phyloP scores from a whole-genome alignment of 2,113 vertebrate genomes.

The Budorcas taxicolor region DNA sequence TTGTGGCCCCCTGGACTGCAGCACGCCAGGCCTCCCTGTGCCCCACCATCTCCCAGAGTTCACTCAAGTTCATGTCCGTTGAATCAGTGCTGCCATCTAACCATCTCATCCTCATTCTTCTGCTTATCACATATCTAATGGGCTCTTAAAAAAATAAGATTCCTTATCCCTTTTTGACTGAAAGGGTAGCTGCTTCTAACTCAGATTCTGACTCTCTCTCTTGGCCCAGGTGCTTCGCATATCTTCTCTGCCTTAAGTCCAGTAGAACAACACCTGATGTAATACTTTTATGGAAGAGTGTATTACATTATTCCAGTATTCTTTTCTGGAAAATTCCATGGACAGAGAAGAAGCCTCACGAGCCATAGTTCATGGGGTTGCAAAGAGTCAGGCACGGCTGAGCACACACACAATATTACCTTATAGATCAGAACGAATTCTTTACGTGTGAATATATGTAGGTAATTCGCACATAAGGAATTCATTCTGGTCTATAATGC shows the following conservation, averaged over 20 bases:
- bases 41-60: background rate
- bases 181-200: background rate
- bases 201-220: background rate
- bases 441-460: background rate
- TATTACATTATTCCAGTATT: background rate
- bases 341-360: background rate
- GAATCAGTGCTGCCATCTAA: background rate
- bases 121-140: background rate
- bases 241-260: background rate
- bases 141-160: background rate
- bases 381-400: background rate
- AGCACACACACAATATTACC: background rate
- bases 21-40: fast-evolving
- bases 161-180: background rate
- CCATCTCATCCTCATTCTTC: background rate
- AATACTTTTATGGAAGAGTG: background rate
- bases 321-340: background rate
- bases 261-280: background rate
- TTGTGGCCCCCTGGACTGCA: background rate
- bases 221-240: background rate
- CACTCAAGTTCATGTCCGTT: background rate
- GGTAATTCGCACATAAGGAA: background rate
- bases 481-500: background rate
- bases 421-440: background rate
- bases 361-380: background rate